Base-by-base conservation (phyloP, 2,888 invertebrate species). In the Thelaira solivaga region DNA sequence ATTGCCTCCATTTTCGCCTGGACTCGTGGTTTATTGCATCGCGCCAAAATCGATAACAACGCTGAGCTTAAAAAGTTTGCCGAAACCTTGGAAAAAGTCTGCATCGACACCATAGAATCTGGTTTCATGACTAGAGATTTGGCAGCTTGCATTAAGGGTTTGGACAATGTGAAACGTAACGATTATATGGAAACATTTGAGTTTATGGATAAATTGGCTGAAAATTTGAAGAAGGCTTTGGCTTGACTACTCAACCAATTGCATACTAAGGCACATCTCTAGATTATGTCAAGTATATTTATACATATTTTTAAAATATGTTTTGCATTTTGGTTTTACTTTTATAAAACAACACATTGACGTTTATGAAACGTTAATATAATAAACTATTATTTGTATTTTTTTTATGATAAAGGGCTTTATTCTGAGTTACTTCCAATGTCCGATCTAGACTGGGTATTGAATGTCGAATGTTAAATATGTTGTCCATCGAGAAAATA, bases 1-100 rank as follows among this genome's bases (percentile, higher is more conserved):
- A 98, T 99, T 85, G 99, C 99, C 20, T 99, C 98, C 0, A 99
- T 99, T 85, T 99, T 98, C 89, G 99, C 99, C 1, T 99, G 99
- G 99, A 97, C 97, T 0, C 92, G 94, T 83, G 99, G 98, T 51
- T 91, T 99, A 4, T 89, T 95, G 61, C 99, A 99, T 87, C 93
- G 99, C 73, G 99, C 98, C 72, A 96, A 97, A 86, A 90, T 99
- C 80, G 99, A 99, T 87, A 91, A 93, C 82, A 99, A 99, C 86
- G 86, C 89, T 6, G 91, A 91, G 55, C 91, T 98, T 51, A 91
- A 92, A 81, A 91, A 92, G 72, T 99, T 98, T 87, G 94, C 97
- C n/a, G 92, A 94, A 82, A 93, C 93, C 22, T 90, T 99, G 65
- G 98, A 98, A 86, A 91, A 92, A 80, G 97, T 97, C 16, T 99